Conservation (phyloP, 1,140 invertebrate species). For the Micrasema minimum region DNA sequence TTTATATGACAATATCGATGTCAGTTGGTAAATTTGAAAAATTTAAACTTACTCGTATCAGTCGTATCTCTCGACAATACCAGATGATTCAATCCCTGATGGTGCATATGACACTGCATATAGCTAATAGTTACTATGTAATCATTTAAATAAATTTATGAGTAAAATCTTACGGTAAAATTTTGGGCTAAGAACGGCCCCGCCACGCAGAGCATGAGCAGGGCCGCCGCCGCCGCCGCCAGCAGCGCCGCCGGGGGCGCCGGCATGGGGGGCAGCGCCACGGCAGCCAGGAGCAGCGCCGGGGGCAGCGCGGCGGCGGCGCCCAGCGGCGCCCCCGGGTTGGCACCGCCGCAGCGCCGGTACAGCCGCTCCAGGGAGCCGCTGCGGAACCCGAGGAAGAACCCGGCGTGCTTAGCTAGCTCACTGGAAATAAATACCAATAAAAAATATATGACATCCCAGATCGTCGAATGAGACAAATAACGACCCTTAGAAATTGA, state of each 20-base stretch:
- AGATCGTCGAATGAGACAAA: too few species aligned
- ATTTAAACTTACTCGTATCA: too few species aligned
- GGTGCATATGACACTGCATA: too few species aligned
- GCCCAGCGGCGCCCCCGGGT: slow-evolving; percentile 60
- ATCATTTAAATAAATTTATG: too few species aligned
- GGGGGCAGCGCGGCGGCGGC: slow-evolving; percentile 54
- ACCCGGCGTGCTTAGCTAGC: slow-evolving; percentile 74
- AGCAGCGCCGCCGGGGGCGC: slow-evolving; percentile 65
- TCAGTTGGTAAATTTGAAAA: too few species aligned
- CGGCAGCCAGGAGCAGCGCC: slow-evolving; percentile 51
- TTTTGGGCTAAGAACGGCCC: slow-evolving; percentile 23
- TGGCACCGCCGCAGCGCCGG: slow-evolving; percentile 64
- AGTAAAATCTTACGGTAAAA: slow-evolving; percentile 12
- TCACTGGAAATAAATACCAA: slow-evolving; percentile 71
- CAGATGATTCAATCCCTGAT: too few species aligned
- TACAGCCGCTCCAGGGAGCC: slow-evolving; percentile 73
- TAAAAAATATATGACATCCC: neutral
- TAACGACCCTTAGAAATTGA: too few species aligned
- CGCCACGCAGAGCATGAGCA: slow-evolving; percentile 38
- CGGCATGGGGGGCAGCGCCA: slow-evolving; percentile 61
- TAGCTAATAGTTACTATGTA: too few species aligned
- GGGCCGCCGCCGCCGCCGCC: slow-evolving; percentile 58
- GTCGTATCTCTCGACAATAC: too few species aligned
- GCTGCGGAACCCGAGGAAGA: slow-evolving; percentile 75
- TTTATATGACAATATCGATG: too few species aligned